Evolutionary conservation across 2,113 vertebrate genomes (phyloP).

Genomic region (Sardina pilchardus): DNA sequence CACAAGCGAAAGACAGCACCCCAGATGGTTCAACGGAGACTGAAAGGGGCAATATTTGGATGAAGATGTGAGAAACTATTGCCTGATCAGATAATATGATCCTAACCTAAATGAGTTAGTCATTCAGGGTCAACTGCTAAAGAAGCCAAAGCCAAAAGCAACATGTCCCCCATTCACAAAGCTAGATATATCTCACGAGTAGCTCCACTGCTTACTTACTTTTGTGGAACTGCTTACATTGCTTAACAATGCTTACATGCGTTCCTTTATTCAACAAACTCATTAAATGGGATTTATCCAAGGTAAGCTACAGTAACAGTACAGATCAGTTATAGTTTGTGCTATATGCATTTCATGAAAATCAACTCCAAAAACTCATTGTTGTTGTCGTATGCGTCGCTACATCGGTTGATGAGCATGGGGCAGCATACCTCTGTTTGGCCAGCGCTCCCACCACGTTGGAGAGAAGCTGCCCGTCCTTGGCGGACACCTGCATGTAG

Average conservation of each 20-base stretch:
- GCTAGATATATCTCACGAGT: no score
- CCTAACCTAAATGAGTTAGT: background rate
- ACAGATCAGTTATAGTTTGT: background rate
- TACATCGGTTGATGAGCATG: background rate
- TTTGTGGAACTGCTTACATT: no score
- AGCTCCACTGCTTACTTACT: no score
- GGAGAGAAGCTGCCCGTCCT: conserved; percentile 79
- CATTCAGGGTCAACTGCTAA: background rate
- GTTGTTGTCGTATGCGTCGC: background rate
- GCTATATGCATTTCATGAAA: background rate
- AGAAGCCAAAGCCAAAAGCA: no score
- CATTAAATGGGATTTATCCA: background rate
- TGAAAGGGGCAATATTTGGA: background rate
- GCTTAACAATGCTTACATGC: background rate
- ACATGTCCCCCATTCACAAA: no score
- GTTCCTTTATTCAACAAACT: background rate
- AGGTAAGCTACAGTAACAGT: background rate
- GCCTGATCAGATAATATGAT: background rate
- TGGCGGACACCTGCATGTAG: conserved; percentile 79
- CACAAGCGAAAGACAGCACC: background rate
- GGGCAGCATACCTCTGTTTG: conserved; percentile 75
- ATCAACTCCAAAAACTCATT: background rate
- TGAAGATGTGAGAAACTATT: background rate
- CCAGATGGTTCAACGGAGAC: no score
- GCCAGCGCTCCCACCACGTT: conserved; percentile 73